Base-by-base conservation (phyloP, 2,888 invertebrate genomes). In the Cephus runcator region DNA sequence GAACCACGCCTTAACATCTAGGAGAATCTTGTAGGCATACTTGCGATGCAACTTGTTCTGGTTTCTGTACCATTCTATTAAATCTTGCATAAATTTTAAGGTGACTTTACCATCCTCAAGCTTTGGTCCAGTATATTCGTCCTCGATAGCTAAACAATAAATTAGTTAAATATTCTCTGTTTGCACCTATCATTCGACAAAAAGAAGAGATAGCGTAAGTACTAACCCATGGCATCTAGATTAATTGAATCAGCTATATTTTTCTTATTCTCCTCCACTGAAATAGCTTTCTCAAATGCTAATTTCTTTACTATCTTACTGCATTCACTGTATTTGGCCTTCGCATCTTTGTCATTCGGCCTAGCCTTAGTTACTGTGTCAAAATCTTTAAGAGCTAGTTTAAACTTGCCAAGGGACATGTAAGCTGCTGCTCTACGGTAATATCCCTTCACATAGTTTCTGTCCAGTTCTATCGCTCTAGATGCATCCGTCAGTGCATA, bases 381-480 rank as follows among this genome's bases (percentile, higher is more conserved):
- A 93, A 97, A 99, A 93, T 99, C 99, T 92, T 96, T 96, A 83
- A 99, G 94, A 12, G 99, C 99, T 92, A 96, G 94, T 93, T 98
- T 99, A 92, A 98, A 99, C 93, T 98, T 98, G 85, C 99, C 99
- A 89, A 99, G 92, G 35, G 99, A 97, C 99, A 99, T 99, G 88
- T 98, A 95, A 56, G 99, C 96, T 2, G 98, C 98, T 0, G 99
- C 99, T 88, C 99, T 94, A 87, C 99, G 94, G 92, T 99, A 99
- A 91, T 98, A 99, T 0, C 98, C 99, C 93, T 99, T 99, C 34
- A 98, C 94, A 91, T 99, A 99, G 34, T 94, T 93, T 86, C 95
- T 95, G 92, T 99, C 98, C 82, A 98, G 91, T 91, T 97, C 96
- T 79, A 99, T 96, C 1, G 99, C 96, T 90, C 96, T 96, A 1